phyloP scores from a whole-genome alignment of 2,113 vertebrate genomes.

The Amblyornis subalaris region DNA sequence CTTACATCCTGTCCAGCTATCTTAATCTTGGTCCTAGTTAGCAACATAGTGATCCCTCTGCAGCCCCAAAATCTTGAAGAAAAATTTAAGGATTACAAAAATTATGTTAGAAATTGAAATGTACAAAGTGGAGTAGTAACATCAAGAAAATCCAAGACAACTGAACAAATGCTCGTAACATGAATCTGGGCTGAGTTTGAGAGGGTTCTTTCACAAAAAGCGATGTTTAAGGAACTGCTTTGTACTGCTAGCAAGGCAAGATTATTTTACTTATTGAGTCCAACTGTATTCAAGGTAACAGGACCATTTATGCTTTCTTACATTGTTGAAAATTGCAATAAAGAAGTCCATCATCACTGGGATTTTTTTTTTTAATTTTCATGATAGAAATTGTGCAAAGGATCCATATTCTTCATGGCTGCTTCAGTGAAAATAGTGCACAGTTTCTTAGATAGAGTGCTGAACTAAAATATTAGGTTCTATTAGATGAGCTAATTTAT shows the following conservation, averaged over 20 bases:
- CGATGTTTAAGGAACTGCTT: neutral
- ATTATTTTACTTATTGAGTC: neutral
- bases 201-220: neutral
- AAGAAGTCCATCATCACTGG: neutral
- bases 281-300: neutral
- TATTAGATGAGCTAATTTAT: constrained; percentile 39
- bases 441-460: neutral
- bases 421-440: neutral
- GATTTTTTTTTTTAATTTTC: neutral
- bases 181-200: neutral
- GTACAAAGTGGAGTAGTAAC: neutral
- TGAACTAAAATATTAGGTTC: neutral
- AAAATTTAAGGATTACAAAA: neutral
- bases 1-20: neutral
- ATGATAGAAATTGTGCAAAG: neutral
- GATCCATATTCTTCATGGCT: neutral
- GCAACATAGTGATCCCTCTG: neutral
- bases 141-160: neutral
- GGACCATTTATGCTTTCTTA: neutral
- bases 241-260: too few relatives aligned
- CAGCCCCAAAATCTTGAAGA: neutral
- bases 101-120: neutral
- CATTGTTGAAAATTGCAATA: neutral
- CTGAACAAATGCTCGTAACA: neutral
- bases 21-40: neutral